These are phyloP conservation scores for Rhinoderma darwinii DNA, from an alignment of 2,113 vertebrate genomes.

Conservation along the genomic window DNA sequence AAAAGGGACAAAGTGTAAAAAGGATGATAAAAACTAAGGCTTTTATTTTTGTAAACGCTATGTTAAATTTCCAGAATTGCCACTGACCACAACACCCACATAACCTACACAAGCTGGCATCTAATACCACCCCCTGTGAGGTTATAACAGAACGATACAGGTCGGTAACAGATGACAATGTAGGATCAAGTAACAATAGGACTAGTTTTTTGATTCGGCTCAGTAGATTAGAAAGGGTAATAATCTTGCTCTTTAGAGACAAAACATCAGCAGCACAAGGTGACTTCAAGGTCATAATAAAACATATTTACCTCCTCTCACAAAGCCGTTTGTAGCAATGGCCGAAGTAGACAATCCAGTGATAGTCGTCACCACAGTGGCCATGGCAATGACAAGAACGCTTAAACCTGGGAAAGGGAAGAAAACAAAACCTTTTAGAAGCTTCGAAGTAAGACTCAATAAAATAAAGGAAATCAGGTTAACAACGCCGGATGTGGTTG, in stretches of 20 bases:
- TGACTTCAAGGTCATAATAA: neutral
- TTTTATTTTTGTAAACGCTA: neutral
- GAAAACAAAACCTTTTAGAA: too few relatives aligned
- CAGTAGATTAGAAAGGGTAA: neutral
- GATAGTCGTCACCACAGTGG: conserved; percentile 95
- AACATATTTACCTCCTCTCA: conserved; percentile 90
- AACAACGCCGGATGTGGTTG: too few relatives aligned
- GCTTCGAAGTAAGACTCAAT: too few relatives aligned
- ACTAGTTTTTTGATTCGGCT: neutral
- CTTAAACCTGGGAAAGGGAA: conserved; percentile 76
- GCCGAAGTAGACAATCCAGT: conserved; percentile 96
- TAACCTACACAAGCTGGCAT: neutral
- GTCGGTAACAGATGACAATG: neutral
- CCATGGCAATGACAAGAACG: conserved; percentile 88
- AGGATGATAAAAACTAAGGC: neutral
- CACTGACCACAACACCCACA: neutral
- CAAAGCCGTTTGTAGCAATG: conserved; percentile 97
- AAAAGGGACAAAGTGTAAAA: neutral
- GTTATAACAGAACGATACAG: neutral
- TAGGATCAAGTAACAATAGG: too few relatives aligned
- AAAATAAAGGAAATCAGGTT: too few relatives aligned
- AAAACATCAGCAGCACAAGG: neutral
- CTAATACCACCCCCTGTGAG: too few relatives aligned
- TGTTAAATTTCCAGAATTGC: neutral
- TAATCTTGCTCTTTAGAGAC: neutral